phyloP scores from a whole-genome alignment of 2,113 vertebrate genomes.

The Dermatemys mawii region DNA sequence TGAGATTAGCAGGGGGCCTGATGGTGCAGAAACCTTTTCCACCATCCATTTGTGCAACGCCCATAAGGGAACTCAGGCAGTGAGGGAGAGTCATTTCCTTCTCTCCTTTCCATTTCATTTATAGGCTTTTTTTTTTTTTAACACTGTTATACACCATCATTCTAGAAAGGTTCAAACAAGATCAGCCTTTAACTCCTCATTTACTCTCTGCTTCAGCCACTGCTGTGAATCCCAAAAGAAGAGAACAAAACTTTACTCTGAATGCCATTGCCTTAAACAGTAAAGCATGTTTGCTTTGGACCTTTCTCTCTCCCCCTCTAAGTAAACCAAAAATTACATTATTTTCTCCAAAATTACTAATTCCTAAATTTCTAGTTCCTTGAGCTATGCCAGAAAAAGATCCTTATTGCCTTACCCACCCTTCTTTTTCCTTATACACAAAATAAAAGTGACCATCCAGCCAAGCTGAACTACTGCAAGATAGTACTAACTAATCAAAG shows the following conservation, averaged over 20 bases:
- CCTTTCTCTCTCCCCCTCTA: neutral
- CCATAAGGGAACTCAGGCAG: neutral
- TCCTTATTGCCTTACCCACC: neutral
- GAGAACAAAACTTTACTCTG: neutral
- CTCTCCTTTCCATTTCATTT: neutral
- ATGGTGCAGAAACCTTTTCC: neutral
- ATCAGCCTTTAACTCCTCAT: neutral
- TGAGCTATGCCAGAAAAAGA: neutral
- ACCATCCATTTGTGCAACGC: accelerated
- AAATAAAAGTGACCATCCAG: neutral
- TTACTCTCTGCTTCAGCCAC: constrained; percentile 16
- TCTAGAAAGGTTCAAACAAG: neutral
- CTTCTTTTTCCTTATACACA: neutral
- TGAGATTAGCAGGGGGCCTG: too few relatives aligned
- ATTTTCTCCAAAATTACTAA: neutral
- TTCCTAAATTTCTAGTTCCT: neutral
- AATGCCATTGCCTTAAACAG: neutral
- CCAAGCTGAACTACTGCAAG: neutral
- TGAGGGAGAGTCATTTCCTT: neutral
- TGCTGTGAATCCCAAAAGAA: neutral
- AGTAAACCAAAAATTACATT: constrained; percentile 4
- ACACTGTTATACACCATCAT: neutral
- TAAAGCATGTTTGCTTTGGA: neutral
- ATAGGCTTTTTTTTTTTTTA: neutral
- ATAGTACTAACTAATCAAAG: neutral